Evolutionary conservation across 2,888 invertebrate species (phyloP), one percentile per base, ranked within the genome.

Genomic region (Stenoptilia bipunctidactyla): DNA sequence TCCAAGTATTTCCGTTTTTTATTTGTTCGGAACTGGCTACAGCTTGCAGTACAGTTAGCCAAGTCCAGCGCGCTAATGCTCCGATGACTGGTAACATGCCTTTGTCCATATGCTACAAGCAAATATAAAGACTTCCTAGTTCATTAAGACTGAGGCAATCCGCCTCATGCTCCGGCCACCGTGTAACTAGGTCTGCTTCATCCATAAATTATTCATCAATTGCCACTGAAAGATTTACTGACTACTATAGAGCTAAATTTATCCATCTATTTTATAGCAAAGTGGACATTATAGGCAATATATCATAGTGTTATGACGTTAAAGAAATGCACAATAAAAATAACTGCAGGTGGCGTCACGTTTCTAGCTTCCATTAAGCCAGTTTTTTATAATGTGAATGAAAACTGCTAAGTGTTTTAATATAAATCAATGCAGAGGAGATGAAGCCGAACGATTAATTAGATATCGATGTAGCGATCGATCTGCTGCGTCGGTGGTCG

Each of bases 401-500:
- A 25, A 25, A 5, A 25, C 5, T 5, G 25, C 25, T 6, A 9
- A 25, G 25, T 6, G 5, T 25, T 25, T 6, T 4, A 30, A 12
- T 8, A 30, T 30, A 30, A 30, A 30, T 30, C 30, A 10, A 30
- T 30, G n/a, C n/a, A n/a, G n/a, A 30, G 4, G n/a, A 30, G 10
- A 5, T 9, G 25, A 9, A 25, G 25, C 25, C 10, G 4, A 8
- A 8, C 30, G 30, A 34, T 34, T 34, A 34, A 34, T 34, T 34
- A 34, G 34, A 13, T 13, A 34, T 34, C 34, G 34, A 34, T 14
- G 14, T 13, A 5, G 20, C 8, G 20, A 20, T 8, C 40, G 38
- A 43, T 40, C 38, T 27, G 15, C 33, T 37, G 33, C 38, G 43
- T 39, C 38, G 43, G 43, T 43, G 43, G 43, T 43, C 43, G 14